A percentile compares a stretch with the other conserved stretches of the same genome.
phyloP scores from a whole-genome alignment of 2,888 invertebrate genomes.

The Homarus gammarus region DNA sequence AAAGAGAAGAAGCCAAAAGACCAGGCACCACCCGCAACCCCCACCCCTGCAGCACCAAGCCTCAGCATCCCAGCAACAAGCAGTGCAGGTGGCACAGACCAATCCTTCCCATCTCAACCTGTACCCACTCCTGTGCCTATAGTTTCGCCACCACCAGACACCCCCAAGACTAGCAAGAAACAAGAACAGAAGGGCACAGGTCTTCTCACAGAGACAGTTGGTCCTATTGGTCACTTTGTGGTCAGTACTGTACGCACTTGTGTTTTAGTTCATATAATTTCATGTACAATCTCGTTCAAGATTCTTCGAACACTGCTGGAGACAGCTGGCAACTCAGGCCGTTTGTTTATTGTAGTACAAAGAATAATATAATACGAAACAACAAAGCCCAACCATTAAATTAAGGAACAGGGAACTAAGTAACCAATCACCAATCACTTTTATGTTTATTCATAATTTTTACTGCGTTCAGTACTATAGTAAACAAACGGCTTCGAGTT shows the following conservation, averaged over 20 bases:
- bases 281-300: too few relatives aligned
- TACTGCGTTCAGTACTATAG: too few relatives aligned
- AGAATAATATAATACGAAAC: too few relatives aligned
- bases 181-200: conserved; percentile 64
- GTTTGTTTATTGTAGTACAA: too few relatives aligned
- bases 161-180: conserved; percentile 61
- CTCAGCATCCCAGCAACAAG: background rate
- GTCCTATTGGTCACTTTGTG: conserved; percentile 75
- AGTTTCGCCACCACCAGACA: conserved; percentile 42
- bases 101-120: conserved; percentile 3
- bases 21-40: background rate
- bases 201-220: conserved; percentile 70
- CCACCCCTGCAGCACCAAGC: background rate
- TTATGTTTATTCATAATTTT: too few relatives aligned
- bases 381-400: too few relatives aligned
- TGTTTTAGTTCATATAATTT: too few relatives aligned
- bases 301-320: too few relatives aligned
- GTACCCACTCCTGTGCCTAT: conserved; percentile 21
- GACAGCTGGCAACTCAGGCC: too few relatives aligned
- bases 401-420: too few relatives aligned
- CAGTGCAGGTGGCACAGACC: background rate
- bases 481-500: too few relatives aligned
- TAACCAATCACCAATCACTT: too few relatives aligned
- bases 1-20: conserved; percentile 64
- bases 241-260: conserved; percentile 48